Evolutionary conservation across 2,797 vertebrate species (phyloP).

Genomic region (Poecilia velifera): DNA sequence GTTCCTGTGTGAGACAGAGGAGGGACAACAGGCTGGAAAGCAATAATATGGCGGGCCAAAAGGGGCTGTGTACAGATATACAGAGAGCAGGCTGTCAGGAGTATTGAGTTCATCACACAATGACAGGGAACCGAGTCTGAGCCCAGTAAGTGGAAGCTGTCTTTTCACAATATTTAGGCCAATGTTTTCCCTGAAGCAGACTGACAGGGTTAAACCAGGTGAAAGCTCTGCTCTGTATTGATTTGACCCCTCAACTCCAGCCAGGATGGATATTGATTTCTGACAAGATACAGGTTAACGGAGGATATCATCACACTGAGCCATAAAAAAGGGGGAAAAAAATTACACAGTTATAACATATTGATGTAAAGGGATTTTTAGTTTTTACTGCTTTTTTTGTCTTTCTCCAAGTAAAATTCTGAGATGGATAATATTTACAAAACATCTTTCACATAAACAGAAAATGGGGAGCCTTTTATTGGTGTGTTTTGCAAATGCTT

Average conservation of each 20-base stretch:
- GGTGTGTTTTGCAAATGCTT: neutral
- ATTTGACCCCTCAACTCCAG: slow-evolving; percentile 13
- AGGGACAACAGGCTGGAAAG: slow-evolving; percentile 42
- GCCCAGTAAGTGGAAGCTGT: slow-evolving; percentile 55
- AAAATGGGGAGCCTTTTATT: neutral
- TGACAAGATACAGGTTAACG: neutral
- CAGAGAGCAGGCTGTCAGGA: slow-evolving; percentile 22
- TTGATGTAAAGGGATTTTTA: neutral
- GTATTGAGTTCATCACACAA: slow-evolving; percentile 38
- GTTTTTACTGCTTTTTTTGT: neutral
- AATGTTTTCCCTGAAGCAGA: slow-evolving; percentile 32
- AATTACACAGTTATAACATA: neutral
- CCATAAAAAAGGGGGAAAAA: neutral
- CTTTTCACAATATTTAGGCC: slow-evolving; percentile 16
- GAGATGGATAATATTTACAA: neutral
- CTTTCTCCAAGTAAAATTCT: neutral
- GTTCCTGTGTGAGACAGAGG: slow-evolving; percentile 27
- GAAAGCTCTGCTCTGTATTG: slow-evolving; percentile 27
- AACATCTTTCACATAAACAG: neutral
- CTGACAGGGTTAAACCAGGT: slow-evolving; percentile 42
- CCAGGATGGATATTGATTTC: slow-evolving; percentile 18
- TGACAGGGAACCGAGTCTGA: slow-evolving; percentile 54
- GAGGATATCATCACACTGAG: slow-evolving; percentile 4
- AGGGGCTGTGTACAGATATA: slow-evolving; percentile 39
- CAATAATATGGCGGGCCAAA: slow-evolving; percentile 49